A percentile compares a stretch with the other conserved stretches of the same genome.
phyloP scores from a whole-genome alignment of 2,888 invertebrate genomes.

The Tenthredo notha region DNA sequence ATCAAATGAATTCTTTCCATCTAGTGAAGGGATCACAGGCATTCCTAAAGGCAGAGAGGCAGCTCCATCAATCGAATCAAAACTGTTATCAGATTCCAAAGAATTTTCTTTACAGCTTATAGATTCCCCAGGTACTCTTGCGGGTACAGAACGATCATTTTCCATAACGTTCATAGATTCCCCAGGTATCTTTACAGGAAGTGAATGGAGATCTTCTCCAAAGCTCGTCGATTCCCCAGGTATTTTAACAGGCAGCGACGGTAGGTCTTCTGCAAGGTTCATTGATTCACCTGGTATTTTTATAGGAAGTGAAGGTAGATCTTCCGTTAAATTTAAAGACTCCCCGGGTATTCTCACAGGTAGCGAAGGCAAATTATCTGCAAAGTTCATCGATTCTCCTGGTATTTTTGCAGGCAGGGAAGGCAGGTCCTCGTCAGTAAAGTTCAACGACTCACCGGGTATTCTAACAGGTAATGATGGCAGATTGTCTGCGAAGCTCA shows the following conservation, averaged over 20 bases:
- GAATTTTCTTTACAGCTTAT: constrained; percentile 13
- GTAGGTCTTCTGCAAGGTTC: background rate
- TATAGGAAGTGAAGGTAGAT: background rate
- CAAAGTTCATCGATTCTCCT: background rate
- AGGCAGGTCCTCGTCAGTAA: background rate
- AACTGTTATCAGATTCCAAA: constrained; percentile 44
- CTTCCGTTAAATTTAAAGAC: too few relatives aligned
- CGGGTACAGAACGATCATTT: background rate
- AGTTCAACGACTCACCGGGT: background rate
- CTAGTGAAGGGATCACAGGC: background rate
- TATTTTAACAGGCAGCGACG: background rate
- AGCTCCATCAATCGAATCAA: constrained; percentile 61
- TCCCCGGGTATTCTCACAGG: background rate
- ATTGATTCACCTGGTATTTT: background rate
- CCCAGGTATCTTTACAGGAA: background rate
- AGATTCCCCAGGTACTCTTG: background rate
- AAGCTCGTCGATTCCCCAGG: background rate
- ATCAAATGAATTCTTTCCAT: constrained; percentile 18
- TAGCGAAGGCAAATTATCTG: background rate
- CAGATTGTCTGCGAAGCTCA: background rate
- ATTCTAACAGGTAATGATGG: background rate
- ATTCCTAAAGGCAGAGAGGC: constrained; percentile 59
- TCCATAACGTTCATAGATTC: background rate
- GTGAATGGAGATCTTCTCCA: background rate
- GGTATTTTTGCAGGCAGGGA: background rate